Base-by-base conservation (phyloP, 2,113 vertebrate genomes). In the Agelaius tricolor region DNA sequence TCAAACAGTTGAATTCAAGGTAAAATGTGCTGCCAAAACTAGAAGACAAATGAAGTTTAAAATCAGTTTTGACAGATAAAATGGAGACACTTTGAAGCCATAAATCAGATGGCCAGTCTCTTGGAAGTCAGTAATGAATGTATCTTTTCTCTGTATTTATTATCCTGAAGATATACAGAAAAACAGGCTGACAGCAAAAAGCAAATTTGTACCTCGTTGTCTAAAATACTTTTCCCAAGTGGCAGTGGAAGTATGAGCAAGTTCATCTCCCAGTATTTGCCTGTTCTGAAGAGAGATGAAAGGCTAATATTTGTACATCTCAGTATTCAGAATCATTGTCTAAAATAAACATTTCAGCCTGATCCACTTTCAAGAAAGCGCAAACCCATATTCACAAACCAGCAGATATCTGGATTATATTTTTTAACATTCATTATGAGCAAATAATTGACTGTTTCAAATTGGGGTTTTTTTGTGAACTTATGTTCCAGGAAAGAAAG, bases 1-100 rank as follows among this genome's bases (percentile, higher is more conserved):
- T 98, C 98, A 98, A 98, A 98, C 98, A 98, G 98, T 78, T 97
- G 94, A 98, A 98, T 97, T 97, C 96, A 89, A 97, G 97, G 98
- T 98, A 98, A 96, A 98, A 97, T 97, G 97, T 92, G 94, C 98
- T 99, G 98, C 98, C 98, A 99, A 98, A 98, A 97, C 15, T 94
- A 63, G 97, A 99, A 99, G 98, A 99, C 96, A 84, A 98, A 99
- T 99, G 98, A 98, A 94, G 97, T 98, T 98, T 98, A 98, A 98
- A 99, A 99, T 99, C 97, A 94, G 63, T 97, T 92, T 96, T 96
- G 98, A 99, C 98, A 98, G 98, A 98, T 98, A 98, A 98, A 98
- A 98, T 97, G 96, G 96, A 98, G 97, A 97, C 97, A 98, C 98
- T 98, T 98, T 98, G 98, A 98, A 98, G 96, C 92, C 98, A 98